Percentiles rank a stretch among this genome's conserved stretches.
These are phyloP conservation scores for Phrynocephalus forsythii DNA, from an alignment of 2,797 vertebrate genomes.

Conservation along the genomic window DNA sequence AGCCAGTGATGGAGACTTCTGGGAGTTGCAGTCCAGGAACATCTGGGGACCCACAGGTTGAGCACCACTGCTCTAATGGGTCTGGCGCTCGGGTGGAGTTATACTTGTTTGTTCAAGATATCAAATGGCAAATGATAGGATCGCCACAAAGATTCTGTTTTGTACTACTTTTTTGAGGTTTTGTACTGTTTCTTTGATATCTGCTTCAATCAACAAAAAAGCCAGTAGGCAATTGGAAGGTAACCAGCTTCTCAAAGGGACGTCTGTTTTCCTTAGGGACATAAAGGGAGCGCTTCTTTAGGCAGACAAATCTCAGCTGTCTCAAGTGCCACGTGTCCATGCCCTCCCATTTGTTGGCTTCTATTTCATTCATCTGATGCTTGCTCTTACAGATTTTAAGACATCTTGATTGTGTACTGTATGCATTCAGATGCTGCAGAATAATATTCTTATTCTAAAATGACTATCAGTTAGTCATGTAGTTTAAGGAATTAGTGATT, in stretches of 20 bases:
- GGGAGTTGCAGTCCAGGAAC: too few species aligned
- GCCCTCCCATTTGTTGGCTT: constrained; percentile 11
- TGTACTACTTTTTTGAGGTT: neutral
- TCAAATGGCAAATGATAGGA: constrained; percentile 2
- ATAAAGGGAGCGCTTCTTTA: neutral
- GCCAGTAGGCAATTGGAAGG: neutral
- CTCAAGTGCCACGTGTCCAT: constrained; percentile 10
- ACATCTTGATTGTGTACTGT: constrained; percentile 15
- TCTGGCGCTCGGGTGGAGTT: neutral
- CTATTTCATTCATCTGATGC: constrained; percentile 7
- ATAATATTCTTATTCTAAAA: neutral
- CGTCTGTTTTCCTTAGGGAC: constrained; percentile 48
- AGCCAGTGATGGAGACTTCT: too few species aligned
- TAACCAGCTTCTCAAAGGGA: constrained; percentile 30
- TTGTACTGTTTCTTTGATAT: constrained; percentile 1
- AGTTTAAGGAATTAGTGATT: neutral
- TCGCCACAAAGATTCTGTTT: constrained; percentile 29
- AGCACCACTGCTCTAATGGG: too few species aligned
- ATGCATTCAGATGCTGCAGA: neutral
- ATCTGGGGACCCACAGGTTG: too few species aligned
- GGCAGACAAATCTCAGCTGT: neutral
- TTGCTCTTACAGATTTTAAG: constrained; percentile 49
- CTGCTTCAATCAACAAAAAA: fast-evolving
- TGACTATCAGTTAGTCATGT: constrained; percentile 1
- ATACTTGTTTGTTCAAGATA: neutral